Conservation (phyloP, 2,888 invertebrate species). For the Bhutanitis thaidina region DNA sequence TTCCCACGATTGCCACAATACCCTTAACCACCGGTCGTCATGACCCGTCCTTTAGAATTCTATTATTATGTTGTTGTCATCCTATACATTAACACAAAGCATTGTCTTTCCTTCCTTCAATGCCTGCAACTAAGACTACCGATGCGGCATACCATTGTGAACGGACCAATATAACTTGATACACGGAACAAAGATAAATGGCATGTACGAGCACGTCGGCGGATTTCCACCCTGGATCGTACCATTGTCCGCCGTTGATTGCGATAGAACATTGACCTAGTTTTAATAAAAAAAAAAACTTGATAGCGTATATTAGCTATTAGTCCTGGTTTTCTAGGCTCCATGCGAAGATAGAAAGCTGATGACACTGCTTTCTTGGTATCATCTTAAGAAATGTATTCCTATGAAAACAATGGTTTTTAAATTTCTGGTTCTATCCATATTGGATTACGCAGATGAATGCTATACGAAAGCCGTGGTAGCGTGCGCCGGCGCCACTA, state of each 20-base stretch:
- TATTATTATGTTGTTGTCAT: constrained; percentile 8
- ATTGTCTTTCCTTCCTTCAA: constrained; percentile 3
- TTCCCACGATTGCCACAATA: constrained; percentile 1
- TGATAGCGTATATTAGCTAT: too few species aligned
- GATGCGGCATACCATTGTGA: constrained; percentile 1
- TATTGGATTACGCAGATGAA: too few species aligned
- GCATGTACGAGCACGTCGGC: background rate
- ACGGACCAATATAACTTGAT: constrained; percentile 1
- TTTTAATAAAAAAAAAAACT: constrained; percentile 2
- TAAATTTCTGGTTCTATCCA: too few species aligned
- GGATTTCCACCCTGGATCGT: background rate
- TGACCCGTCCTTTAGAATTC: constrained; percentile 2
- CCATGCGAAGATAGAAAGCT: too few species aligned
- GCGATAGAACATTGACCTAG: constrained; percentile 13
- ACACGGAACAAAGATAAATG: background rate
- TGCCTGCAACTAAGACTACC: background rate
- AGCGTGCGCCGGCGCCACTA: too few species aligned
- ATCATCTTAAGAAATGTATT: too few species aligned
- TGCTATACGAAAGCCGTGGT: too few species aligned
- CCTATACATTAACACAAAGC: constrained; percentile 5
- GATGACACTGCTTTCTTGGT: too few species aligned
- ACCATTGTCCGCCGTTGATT: constrained; percentile 15
- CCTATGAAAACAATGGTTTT: too few species aligned
- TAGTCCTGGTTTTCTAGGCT: too few species aligned
- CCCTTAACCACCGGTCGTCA: background rate